A percentile compares a stretch with the other conserved stretches of the same genome.
These are phyloP conservation scores for Lucilia sericata DNA, from an alignment of 1,140 invertebrate species.

Conservation along the genomic window DNA sequence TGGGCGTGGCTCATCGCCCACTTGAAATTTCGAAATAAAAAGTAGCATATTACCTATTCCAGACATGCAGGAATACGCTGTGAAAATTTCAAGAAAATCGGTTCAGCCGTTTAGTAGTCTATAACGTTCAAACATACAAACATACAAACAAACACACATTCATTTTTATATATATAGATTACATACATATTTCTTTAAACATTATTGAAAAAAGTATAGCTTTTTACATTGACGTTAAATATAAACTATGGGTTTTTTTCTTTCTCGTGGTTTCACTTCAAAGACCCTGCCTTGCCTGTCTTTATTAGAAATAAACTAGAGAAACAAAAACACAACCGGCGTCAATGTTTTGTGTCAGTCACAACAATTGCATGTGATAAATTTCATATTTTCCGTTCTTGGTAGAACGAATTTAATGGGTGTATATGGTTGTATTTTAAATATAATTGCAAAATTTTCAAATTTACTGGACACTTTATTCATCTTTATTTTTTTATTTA, in stretches of 20 bases:
- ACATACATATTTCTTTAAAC: no score
- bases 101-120: no score
- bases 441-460: not conserved
- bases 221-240: not conserved
- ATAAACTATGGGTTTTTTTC: not conserved
- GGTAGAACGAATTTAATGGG: not conserved
- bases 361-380: not conserved
- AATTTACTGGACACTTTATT: not conserved
- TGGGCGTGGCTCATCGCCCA: no score
- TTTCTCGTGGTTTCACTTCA: not conserved
- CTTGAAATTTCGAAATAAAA: no score
- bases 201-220: not conserved
- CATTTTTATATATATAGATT: no score
- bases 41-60: no score
- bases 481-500: no score
- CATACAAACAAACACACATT: no score
- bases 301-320: conserved; percentile 6
- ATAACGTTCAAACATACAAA: no score
- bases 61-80: no score
- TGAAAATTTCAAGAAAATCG: no score
- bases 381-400: not conserved
- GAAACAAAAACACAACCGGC: not conserved
- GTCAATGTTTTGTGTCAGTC: conserved; percentile 6
- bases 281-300: not conserved
- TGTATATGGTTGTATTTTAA: not conserved